Evolutionary conservation across 2,888 invertebrate genomes (phyloP).

Genomic region (Spodoptera picta): DNA sequence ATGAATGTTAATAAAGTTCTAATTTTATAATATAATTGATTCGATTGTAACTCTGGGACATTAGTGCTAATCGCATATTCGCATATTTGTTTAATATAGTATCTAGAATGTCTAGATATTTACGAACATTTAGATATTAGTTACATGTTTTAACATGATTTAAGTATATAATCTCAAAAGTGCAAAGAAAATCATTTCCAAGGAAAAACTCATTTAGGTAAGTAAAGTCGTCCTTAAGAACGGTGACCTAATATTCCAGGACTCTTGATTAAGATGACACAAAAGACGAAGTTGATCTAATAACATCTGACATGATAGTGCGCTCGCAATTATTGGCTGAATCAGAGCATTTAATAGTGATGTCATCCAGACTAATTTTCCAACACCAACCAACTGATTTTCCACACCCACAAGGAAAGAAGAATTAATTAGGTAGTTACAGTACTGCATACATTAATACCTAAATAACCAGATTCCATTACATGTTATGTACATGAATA

Average conservation of each 20-base stretch:
- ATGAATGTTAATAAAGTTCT: background rate
- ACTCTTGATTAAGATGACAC: slow-evolving; percentile 41
- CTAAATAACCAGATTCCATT: slow-evolving; percentile 19
- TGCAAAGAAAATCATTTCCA: too few species aligned
- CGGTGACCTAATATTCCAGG: slow-evolving; percentile 18
- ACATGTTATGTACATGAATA: slow-evolving; percentile 30
- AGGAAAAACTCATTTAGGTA: too few species aligned
- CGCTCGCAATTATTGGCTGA: slow-evolving; percentile 60
- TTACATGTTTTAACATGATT: too few species aligned
- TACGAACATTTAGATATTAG: too few species aligned
- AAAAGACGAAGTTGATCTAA: slow-evolving; percentile 54
- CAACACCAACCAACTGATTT: slow-evolving; percentile 50
- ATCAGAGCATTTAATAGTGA: slow-evolving; percentile 70
- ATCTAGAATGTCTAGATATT: too few species aligned
- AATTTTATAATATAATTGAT: background rate
- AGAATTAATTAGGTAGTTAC: slow-evolving; percentile 17
- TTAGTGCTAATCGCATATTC: too few species aligned
- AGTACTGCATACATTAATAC: slow-evolving; percentile 37
- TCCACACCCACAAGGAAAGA: slow-evolving; percentile 43
- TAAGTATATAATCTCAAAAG: too few species aligned
- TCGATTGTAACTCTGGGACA: too few species aligned
- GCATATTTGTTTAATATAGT: too few species aligned
- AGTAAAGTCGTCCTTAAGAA: too few species aligned
- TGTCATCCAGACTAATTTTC: slow-evolving; percentile 66
- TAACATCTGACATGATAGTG: slow-evolving; percentile 60